Evolutionary conservation across 1,140 invertebrate species (phyloP).

Genomic region (Drosophila hydei): DNA sequence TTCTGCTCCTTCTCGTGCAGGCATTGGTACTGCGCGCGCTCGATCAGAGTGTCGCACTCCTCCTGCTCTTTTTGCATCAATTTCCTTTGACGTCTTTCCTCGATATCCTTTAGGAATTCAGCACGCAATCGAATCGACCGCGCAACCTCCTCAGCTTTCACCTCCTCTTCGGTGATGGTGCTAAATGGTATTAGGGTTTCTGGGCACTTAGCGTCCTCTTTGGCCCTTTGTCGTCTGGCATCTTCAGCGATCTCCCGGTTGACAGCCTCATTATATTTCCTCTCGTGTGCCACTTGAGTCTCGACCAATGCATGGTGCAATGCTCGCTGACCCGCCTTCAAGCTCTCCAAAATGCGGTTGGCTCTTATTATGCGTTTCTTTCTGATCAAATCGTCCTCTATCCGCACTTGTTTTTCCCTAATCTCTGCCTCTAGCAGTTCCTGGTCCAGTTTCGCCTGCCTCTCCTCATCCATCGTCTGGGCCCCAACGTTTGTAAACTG

Average conservation of each 20-base stretch:
- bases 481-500: conserved; percentile 47
- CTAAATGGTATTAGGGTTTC: conserved; percentile 43
- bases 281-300: conserved; percentile 51
- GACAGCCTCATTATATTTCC: conserved; percentile 40
- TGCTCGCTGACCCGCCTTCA: conserved; percentile 52
- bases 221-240: conserved; percentile 28
- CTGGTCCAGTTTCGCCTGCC: conserved; percentile 15
- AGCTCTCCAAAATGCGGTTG: conserved; percentile 39
- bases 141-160: conserved; percentile 36
- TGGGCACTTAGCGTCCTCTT: conserved; percentile 49
- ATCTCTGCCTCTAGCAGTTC: conserved; percentile 19
- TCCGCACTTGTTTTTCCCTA: conserved; percentile 6
- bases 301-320: conserved; percentile 45
- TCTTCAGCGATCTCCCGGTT: conserved; percentile 52
- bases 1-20: conserved; percentile 49
- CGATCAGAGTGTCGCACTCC: neutral
- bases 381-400: conserved; percentile 38
- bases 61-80: conserved; percentile 2
- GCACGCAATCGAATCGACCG: neutral
- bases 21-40: conserved; percentile 56
- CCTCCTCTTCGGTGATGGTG: conserved; percentile 46
- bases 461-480: conserved; percentile 9
- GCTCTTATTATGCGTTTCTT: conserved; percentile 56
- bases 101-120: conserved; percentile 20
- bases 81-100: neutral